Conservation (phyloP, 2,113 vertebrate species). For the Sturnira hondurensis region DNA sequence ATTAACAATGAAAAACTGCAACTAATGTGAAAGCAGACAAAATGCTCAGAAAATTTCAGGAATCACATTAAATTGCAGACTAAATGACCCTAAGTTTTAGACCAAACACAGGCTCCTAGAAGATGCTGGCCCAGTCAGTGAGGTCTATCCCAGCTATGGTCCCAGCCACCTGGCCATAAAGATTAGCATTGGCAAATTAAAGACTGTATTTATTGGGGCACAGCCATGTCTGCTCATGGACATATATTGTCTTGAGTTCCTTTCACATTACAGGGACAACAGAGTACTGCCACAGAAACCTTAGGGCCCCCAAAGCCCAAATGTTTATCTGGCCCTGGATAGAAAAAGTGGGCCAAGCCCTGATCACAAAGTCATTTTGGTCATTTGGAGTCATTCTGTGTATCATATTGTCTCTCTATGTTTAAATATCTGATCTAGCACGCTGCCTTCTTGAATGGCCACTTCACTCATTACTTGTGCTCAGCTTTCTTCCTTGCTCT, state of each 20-base stretch:
- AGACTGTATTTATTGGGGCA: not conserved
- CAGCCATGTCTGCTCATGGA: no score
- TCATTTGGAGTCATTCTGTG: not conserved
- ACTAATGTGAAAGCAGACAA: not conserved
- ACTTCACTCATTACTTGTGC: not conserved
- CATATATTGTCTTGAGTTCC: rapidly evolving
- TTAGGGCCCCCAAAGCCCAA: not conserved
- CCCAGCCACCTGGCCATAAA: not conserved
- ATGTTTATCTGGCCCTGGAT: not conserved
- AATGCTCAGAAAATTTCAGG: not conserved
- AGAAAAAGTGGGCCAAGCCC: not conserved
- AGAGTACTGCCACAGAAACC: not conserved
- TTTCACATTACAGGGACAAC: not conserved
- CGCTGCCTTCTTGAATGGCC: not conserved
- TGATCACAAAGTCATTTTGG: not conserved
- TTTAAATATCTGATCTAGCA: not conserved
- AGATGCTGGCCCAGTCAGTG: not conserved
- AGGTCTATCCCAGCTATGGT: not conserved
- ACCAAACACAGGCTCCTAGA: not conserved
- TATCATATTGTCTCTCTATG: not conserved
- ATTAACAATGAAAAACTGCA: not conserved
- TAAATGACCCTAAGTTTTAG: not conserved
- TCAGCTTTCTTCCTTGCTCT: not conserved
- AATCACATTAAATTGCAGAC: not conserved
- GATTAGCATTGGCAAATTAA: not conserved